phyloP scores from a whole-genome alignment of 2,888 invertebrate species.

The Panopea generosa region DNA sequence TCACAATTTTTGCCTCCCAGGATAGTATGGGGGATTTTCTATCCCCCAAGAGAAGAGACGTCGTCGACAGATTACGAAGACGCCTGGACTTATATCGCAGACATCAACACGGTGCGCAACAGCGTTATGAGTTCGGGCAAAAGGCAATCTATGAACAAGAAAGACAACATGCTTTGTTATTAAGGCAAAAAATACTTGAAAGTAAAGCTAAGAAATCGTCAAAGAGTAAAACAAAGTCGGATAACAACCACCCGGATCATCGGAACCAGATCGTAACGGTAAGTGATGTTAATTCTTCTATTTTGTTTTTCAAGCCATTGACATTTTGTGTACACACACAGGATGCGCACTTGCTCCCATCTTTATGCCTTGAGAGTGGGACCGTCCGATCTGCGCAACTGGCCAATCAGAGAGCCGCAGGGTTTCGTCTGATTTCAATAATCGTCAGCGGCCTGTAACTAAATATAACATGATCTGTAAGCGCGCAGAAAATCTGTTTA shows the following conservation, averaged over 20 bases:
- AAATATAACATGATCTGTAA: conserved; percentile 60
- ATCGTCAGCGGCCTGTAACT: conserved; percentile 60
- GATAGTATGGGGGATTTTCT: conserved; percentile 86
- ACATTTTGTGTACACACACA: conserved; percentile 5
- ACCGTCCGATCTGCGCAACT: conserved; percentile 49
- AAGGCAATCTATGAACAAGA: conserved; percentile 95
- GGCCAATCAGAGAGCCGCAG: conserved; percentile 53
- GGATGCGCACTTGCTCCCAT: conserved; percentile 26
- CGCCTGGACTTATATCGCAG: conserved; percentile 95
- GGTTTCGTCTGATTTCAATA: conserved; percentile 54
- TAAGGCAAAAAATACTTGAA: conserved; percentile 96
- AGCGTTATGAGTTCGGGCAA: conserved; percentile 95
- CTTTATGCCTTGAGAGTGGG: conserved; percentile 48
- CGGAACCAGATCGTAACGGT: conserved; percentile 76
- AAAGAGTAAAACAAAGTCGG: conserved; percentile 68
- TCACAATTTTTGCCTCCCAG: conserved; percentile 44
- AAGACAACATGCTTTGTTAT: conserved; percentile 93
- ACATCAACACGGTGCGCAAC: conserved; percentile 93
- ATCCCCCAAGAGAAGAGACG: conserved; percentile 87
- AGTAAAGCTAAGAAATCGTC: conserved; percentile 93
- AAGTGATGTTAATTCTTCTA: conserved; percentile 41
- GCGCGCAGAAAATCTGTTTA: conserved; percentile 57
- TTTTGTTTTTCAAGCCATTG: too few species aligned
- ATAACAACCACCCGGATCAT: conserved; percentile 67
- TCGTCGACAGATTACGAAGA: conserved; percentile 91